Conservation (phyloP, 2,797 vertebrate genomes). For the Crocidura indochinensis region DNA sequence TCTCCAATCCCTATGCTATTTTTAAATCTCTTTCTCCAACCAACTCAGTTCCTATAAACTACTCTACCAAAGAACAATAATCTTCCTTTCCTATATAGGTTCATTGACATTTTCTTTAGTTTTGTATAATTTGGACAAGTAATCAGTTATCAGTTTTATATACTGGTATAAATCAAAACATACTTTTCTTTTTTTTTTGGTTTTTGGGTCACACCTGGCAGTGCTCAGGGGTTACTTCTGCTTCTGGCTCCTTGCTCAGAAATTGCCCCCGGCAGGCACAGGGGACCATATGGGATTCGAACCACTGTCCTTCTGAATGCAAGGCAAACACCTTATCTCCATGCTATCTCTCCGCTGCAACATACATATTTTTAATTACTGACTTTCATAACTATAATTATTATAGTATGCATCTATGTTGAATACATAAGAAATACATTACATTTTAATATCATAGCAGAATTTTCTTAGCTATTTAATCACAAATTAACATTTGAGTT, state of each 20-base stretch:
- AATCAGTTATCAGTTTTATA: too few relatives aligned
- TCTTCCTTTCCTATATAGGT: not conserved
- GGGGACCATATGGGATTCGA: too few relatives aligned
- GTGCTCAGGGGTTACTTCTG: too few relatives aligned
- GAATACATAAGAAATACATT: not conserved
- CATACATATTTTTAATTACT: not conserved
- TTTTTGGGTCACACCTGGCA: too few relatives aligned
- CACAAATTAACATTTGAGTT: not conserved
- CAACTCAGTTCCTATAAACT: not conserved
- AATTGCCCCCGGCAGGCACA: too few relatives aligned
- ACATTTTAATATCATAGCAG: not conserved
- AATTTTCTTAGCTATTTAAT: not conserved
- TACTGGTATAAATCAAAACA: too few relatives aligned
- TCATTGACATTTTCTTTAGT: not conserved
- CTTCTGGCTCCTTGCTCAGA: too few relatives aligned
- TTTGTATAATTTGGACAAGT: not conserved
- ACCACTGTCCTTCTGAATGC: too few relatives aligned
- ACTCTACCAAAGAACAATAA: not conserved
- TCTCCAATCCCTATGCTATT: not conserved
- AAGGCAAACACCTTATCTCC: too few relatives aligned
- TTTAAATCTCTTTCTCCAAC: not conserved
- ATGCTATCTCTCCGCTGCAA: too few relatives aligned
- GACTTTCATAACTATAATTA: not conserved
- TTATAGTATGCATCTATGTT: not conserved
- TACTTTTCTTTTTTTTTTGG: too few relatives aligned